These are phyloP conservation scores for Orchesellides sinensis DNA, from an alignment of 2,888 invertebrate genomes.

Conservation along the genomic window DNA sequence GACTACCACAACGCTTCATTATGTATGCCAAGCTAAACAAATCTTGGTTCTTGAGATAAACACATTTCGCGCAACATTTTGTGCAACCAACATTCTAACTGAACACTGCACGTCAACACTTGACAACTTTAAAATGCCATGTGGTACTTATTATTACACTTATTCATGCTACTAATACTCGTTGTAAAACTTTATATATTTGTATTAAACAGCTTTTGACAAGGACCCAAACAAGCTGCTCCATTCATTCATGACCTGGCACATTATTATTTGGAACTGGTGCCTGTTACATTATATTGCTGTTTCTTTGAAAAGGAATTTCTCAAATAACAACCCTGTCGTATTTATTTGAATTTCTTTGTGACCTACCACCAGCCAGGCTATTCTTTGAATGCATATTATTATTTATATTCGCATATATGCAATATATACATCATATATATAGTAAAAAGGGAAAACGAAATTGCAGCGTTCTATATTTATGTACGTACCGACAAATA, in stretches of 20 bases:
- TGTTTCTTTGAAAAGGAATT: conserved; percentile 1
- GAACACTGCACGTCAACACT: not conserved
- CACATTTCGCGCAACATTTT: not conserved
- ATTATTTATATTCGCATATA: not conserved
- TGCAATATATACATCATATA: not conserved
- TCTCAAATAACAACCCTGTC: not conserved
- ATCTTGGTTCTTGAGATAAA: not conserved
- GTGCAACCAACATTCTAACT: not conserved
- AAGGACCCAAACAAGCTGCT: not conserved
- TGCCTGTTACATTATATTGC: not conserved
- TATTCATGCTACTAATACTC: not conserved
- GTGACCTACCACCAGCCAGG: not conserved
- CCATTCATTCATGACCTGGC: conserved; percentile 10
- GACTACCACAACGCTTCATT: conserved; percentile 20
- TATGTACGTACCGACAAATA: not conserved
- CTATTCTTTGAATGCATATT: not conserved
- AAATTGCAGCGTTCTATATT: not conserved
- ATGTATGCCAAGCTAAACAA: conserved; percentile 1
- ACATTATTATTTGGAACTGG: conserved; percentile 4
- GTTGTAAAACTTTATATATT: not conserved
- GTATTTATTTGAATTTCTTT: not conserved
- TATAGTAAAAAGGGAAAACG: not conserved
- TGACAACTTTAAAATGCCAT: not conserved
- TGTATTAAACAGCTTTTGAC: not conserved
- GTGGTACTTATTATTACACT: not conserved